These are phyloP conservation scores for Agrochola litura DNA, from an alignment of 2,888 invertebrate genomes.

Conservation along the genomic window DNA sequence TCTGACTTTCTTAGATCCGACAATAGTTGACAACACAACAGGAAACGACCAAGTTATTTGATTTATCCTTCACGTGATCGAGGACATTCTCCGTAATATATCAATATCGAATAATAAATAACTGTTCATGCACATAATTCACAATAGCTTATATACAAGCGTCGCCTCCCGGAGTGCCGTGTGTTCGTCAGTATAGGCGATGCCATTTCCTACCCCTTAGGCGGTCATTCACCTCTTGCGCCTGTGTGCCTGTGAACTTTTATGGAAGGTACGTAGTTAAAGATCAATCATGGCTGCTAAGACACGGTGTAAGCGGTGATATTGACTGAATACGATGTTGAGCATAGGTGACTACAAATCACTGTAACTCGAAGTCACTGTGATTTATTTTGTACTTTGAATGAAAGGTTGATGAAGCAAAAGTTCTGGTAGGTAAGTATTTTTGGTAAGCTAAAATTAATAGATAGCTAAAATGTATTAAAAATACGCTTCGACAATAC, in stretches of 20 bases:
- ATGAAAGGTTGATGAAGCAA: neutral
- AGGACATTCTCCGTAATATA: slow-evolving; percentile 5
- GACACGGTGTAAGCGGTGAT: neutral
- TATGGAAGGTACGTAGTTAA: neutral
- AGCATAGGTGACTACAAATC: neutral
- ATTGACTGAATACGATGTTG: neutral
- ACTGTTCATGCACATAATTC: slow-evolving; percentile 21
- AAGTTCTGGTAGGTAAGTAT: neutral
- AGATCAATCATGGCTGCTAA: slow-evolving; percentile 14
- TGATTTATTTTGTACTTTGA: neutral
- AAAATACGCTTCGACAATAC: neutral
- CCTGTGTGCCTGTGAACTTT: slow-evolving; percentile 29
- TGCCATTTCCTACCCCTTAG: slow-evolving; percentile 39
- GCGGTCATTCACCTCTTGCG: slow-evolving; percentile 41
- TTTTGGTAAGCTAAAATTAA: neutral
- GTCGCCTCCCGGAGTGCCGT: slow-evolving; percentile 16
- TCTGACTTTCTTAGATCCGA: neutral
- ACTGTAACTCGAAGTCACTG: neutral
- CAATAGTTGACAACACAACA: slow-evolving; percentile 20
- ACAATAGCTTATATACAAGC: slow-evolving; percentile 23
- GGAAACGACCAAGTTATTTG: slow-evolving; percentile 20
- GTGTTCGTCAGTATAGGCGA: slow-evolving; percentile 19
- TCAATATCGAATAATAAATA: slow-evolving; percentile 44
- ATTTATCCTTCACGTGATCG: slow-evolving; percentile 21
- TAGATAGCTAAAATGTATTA: no score